A percentile compares a stretch with the other conserved stretches of the same genome.
Conservation (phyloP, 1,140 invertebrate genomes). For the Lucilia cuprina region DNA sequence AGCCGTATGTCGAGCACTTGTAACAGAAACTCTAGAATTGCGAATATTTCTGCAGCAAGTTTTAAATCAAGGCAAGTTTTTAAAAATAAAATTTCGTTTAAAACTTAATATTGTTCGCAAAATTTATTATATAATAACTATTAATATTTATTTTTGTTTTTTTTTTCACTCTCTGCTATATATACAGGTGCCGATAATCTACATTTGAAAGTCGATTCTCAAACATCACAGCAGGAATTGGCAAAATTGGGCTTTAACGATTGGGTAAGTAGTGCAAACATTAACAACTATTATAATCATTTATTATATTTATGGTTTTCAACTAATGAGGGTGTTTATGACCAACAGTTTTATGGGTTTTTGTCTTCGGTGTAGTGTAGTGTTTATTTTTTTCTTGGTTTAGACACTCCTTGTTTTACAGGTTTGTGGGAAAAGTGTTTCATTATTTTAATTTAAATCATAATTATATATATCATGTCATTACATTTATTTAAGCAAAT, state of each 20-base stretch:
- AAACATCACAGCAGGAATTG: conserved; percentile 70
- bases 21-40: conserved; percentile 88
- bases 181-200: conserved; percentile 66
- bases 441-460: neutral
- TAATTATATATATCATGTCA: neutral
- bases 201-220: conserved; percentile 66
- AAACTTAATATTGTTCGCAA: neutral
- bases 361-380: neutral
- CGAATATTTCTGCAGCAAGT: conserved; percentile 88
- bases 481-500: neutral
- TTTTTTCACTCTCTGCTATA: neutral
- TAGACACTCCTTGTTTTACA: neutral
- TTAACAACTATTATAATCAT: neutral
- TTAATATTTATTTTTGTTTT: no score
- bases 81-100: neutral
- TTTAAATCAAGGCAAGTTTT: conserved; percentile 64
- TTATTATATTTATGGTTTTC: neutral
- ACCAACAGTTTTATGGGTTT: neutral
- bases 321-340: neutral
- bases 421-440: neutral
- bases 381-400: neutral
- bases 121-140: neutral
- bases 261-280: conserved; percentile 73
- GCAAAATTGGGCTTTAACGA: conserved; percentile 83
- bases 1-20: conserved; percentile 88